Base-by-base conservation (phyloP, 2,113 vertebrate genomes). In the Rhodinocichla rosea region DNA sequence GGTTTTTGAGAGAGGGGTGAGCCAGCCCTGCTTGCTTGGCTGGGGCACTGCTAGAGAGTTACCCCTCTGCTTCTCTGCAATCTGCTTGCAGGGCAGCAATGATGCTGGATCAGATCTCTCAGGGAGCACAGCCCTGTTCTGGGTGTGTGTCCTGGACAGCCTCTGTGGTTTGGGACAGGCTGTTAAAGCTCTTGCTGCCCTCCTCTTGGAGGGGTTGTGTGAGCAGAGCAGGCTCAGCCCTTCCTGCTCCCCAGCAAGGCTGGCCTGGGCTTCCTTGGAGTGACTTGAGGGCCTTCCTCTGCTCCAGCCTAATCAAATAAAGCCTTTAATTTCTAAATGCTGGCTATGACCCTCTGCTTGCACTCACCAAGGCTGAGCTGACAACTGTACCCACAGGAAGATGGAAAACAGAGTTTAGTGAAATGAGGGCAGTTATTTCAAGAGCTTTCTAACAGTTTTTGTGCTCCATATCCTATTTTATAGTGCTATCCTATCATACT, bases 371-470 rank as follows among this genome's bases (percentile, higher is more conserved):
- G 35, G 42, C 80, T 42, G 42, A 77, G 55, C 77, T 91, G 8
- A 1, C 60, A 70, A 3, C 44, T 74, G 16, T 91, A 68, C 42
- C 52, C 45, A 12, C 39, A 89, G 83, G 79, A 88, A 52, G 55
- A 8, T 50, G 24, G 71, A 86, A 95, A 89, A 55, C 59, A 62
- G 74, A 57, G n/a, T 26, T 18, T 4, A 74, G 40, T 87, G 79
- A 93, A 96, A 95, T 52, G 59, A 95, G 96, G 95, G 21, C 92
- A 95, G 94, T 87, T 95, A 96, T 94, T 97, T 96, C 89, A 67
- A 90, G 96, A 74, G 56, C 44, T 55, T 53, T 70, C 71, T 84
- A 39, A 44, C 73, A 63, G 59, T 40, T 70, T 86, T 77, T 89
- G 75, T 93, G 94, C 52, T 93, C 85, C 37, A 45, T 52, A 90